These are phyloP conservation scores for Drosophila subquinaria DNA, from an alignment of 2,888 invertebrate species.

Conservation along the genomic window DNA sequence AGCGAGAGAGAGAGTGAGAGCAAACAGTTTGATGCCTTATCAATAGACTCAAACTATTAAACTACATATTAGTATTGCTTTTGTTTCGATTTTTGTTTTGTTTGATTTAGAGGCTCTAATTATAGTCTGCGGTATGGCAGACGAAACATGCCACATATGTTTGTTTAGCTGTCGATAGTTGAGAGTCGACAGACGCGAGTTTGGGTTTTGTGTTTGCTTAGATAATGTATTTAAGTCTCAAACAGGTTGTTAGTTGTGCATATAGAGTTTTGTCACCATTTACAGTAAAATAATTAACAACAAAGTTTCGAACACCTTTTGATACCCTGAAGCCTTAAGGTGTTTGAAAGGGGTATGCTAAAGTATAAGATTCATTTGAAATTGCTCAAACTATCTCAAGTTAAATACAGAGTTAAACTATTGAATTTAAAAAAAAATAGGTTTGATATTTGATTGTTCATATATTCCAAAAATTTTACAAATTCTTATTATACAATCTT, in stretches of 20 bases:
- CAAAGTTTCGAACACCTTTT: constrained; percentile 13
- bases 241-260: constrained; percentile 30
- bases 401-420: not conserved
- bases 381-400: not conserved
- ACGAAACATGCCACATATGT: constrained; percentile 38
- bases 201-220: constrained; percentile 37
- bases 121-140: constrained; percentile 40
- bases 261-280: constrained; percentile 9
- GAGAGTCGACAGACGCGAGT: constrained; percentile 12
- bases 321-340: not conserved
- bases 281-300: constrained; percentile 23
- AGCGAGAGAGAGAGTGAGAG: constrained; percentile 9
- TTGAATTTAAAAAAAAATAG: not conserved
- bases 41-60: constrained; percentile 38
- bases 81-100: constrained; percentile 10
- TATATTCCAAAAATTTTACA: not conserved
- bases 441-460: not conserved
- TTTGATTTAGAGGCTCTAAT: constrained; percentile 32
- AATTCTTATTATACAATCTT: not conserved
- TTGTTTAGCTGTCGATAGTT: constrained; percentile 45
- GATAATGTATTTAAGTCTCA: constrained; percentile 30
- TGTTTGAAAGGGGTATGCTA: not conserved
- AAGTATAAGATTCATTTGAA: not conserved
- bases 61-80: constrained; percentile 25
- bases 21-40: constrained; percentile 41